phyloP scores from a whole-genome alignment of 2,888 invertebrate species.

The Apodemia mormo region DNA sequence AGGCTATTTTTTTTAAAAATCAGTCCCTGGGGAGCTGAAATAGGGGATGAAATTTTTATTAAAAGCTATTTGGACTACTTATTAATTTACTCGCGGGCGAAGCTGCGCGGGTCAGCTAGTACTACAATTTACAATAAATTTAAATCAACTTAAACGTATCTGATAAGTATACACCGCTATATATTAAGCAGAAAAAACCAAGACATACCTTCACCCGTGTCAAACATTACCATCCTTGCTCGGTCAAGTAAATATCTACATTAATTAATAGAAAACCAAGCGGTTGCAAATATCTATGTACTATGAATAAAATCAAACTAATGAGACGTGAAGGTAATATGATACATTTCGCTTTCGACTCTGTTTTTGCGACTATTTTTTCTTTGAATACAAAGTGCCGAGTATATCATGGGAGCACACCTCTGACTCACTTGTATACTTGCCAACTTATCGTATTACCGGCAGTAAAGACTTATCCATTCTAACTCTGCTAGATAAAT shows the following conservation, averaged over 20 bases:
- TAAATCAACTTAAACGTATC: too few species aligned
- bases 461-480: constrained; percentile 53
- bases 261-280: background rate
- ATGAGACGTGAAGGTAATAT: constrained; percentile 40
- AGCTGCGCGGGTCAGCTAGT: too few species aligned
- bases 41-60: too few species aligned
- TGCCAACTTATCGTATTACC: constrained; percentile 60
- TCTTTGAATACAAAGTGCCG: constrained; percentile 43
- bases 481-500: constrained; percentile 46
- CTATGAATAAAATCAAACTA: constrained; percentile 26
- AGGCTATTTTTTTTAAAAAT: too few species aligned
- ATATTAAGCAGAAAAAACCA: too few species aligned
- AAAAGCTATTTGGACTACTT: too few species aligned
- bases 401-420: constrained; percentile 63
- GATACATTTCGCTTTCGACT: constrained; percentile 41
- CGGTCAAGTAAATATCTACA: background rate
- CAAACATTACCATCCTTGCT: background rate
- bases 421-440: constrained; percentile 63
- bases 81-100: too few species aligned
- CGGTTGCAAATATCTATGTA: background rate
- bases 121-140: too few species aligned
- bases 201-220: too few species aligned
- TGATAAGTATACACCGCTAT: too few species aligned
- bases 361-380: constrained; percentile 43
- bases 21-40: too few species aligned